Percentiles rank a stretch among this genome's conserved stretches.
Conservation (phyloP, 2,797 vertebrate species). For the Helarctos malayanus region DNA sequence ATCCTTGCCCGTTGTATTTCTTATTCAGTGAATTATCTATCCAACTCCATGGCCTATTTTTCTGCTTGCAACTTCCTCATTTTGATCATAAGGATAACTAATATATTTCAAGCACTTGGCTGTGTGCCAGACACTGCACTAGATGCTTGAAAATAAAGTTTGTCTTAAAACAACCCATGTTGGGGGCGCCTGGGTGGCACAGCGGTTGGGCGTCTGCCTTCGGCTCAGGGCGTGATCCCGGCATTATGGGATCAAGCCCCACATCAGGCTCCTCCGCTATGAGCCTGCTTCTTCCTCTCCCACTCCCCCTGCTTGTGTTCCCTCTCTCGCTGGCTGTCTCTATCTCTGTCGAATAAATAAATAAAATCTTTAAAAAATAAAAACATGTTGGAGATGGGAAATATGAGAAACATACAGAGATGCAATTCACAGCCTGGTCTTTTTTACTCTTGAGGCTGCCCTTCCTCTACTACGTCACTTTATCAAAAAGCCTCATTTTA, state of each 20-base stretch:
- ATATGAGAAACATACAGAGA: constrained; percentile 2
- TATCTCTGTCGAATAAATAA: too few species aligned
- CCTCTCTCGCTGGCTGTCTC: too few species aligned
- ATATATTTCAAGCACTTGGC: not conserved
- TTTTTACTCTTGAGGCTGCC: not conserved
- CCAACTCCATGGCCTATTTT: constrained; percentile 39
- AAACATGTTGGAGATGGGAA: constrained; percentile 14
- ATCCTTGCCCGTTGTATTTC: not conserved
- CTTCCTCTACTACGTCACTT: not conserved
- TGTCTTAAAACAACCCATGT: constrained; percentile 44
- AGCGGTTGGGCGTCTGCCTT: too few species aligned
- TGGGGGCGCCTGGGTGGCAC: not conserved
- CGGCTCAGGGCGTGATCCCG: too few species aligned
- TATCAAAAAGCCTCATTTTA: not conserved
- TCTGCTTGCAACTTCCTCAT: constrained; percentile 16
- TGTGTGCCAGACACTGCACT: not conserved
- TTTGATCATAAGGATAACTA: constrained; percentile 27
- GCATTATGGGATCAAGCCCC: too few species aligned
- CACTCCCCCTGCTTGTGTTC: too few species aligned
- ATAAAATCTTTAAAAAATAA: too few species aligned
- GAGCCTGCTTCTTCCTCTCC: too few species aligned
- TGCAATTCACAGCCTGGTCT: not conserved
- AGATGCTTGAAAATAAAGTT: not conserved
- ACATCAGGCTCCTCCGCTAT: too few species aligned
- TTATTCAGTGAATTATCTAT: not conserved